phyloP scores from a whole-genome alignment of 2,888 invertebrate species.

The Pseudanteris insignis region DNA sequence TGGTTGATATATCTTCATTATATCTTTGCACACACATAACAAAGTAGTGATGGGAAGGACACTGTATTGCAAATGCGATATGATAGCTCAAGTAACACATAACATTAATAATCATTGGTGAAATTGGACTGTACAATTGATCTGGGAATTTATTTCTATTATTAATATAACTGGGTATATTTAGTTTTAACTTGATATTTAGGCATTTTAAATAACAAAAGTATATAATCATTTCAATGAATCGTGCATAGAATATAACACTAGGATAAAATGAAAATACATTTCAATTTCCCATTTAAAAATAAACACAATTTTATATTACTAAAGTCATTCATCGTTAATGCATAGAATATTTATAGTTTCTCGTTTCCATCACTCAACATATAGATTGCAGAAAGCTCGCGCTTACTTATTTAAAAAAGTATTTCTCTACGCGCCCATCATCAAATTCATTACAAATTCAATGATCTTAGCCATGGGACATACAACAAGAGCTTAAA shows the following conservation, averaged over 20 bases:
- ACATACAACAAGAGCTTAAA: conserved; percentile 35
- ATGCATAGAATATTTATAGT: conserved; percentile 6
- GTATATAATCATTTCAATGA: too few relatives aligned
- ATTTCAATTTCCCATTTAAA: too few relatives aligned
- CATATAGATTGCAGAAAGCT: conserved; percentile 58
- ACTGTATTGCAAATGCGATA: conserved; percentile 14
- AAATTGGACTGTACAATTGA: conserved; percentile 13
- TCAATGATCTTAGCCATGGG: conserved; percentile 29
- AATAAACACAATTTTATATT: too few relatives aligned
- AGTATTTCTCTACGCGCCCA: too few relatives aligned
- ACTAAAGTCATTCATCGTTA: too few relatives aligned
- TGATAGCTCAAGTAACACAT: conserved; percentile 6
- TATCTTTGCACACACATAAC: conserved; percentile 50
- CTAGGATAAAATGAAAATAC: too few relatives aligned
- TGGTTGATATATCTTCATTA: conserved; percentile 50
- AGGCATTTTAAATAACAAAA: too few relatives aligned
- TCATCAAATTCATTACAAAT: too few relatives aligned
- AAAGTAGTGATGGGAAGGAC: conserved; percentile 28
- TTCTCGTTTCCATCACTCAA: conserved; percentile 40
- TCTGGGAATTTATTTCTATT: too few relatives aligned
- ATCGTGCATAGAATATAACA: too few relatives aligned
- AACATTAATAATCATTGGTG: not conserved
- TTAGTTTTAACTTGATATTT: too few relatives aligned
- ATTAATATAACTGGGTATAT: too few relatives aligned
- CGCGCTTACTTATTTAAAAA: conserved; percentile 51